These are phyloP conservation scores for Natrix natrix DNA, from an alignment of 2,797 vertebrate species.

Conservation along the genomic window DNA sequence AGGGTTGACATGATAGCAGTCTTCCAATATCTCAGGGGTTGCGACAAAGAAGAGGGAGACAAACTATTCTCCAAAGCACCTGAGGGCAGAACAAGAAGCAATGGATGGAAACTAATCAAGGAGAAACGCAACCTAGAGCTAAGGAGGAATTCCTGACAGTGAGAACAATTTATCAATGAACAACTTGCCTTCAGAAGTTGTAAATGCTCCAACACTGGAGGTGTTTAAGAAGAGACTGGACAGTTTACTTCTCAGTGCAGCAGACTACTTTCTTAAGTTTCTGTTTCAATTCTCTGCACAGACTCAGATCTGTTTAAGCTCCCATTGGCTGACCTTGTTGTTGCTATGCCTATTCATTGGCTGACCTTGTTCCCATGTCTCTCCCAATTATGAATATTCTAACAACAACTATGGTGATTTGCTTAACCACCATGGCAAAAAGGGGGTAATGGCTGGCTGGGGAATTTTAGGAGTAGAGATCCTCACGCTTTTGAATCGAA, in stretches of 20 bases:
- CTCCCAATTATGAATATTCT: no score
- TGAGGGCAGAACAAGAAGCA: not conserved
- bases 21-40: accelerated
- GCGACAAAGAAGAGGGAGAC: no score
- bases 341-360: no score
- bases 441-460: not conserved
- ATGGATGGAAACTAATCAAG: not conserved
- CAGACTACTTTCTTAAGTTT: no score
- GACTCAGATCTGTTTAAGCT: no score
- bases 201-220: not conserved
- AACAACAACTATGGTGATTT: no score
- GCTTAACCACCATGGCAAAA: not conserved
- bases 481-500: no score
- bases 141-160: not conserved
- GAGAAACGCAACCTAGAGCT: not conserved
- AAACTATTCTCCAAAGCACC: not conserved
- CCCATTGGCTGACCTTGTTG: no score
- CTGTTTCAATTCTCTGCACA: no score
- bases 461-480: not conserved
- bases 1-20: accelerated
- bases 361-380: no score
- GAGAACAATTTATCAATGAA: not conserved
- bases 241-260: no score
- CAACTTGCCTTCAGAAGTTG: not conserved
- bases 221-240: not conserved